Evolutionary conservation across 2,888 invertebrate genomes (phyloP).

Genomic region (Bombylius discolor): DNA sequence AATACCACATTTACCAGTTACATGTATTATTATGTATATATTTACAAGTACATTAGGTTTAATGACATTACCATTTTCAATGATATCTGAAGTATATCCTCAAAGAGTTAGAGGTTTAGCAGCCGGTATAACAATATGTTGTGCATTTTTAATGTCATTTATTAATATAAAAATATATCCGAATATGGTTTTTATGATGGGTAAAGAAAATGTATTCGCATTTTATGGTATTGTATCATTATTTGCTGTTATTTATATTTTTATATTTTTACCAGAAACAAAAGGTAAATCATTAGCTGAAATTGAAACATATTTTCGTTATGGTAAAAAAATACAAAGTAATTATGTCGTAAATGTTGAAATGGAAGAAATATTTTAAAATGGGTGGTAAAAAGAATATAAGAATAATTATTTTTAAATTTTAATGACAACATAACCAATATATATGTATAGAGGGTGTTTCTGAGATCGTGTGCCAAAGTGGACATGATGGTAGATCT

Average conservation of each 20-base stretch:
- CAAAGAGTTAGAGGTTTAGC: slow-evolving; percentile 49
- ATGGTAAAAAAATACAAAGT: slow-evolving; percentile 13
- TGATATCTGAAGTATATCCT: slow-evolving; percentile 62
- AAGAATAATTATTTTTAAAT: too few relatives aligned
- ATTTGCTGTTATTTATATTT: slow-evolving; percentile 45
- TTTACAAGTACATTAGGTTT: slow-evolving; percentile 40
- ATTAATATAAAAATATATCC: slow-evolving; percentile 54
- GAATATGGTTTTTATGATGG: slow-evolving; percentile 43
- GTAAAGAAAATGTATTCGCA: slow-evolving; percentile 48
- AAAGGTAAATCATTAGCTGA: slow-evolving; percentile 53
- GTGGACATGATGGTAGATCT: too few relatives aligned
- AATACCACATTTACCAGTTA: slow-evolving; percentile 26
- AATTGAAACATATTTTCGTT: slow-evolving; percentile 44
- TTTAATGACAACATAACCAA: too few relatives aligned
- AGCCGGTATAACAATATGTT: slow-evolving; percentile 52
- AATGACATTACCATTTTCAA: slow-evolving; percentile 57
- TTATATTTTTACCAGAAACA: slow-evolving; percentile 53
- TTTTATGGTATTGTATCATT: slow-evolving; percentile 47
- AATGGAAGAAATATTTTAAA: too few relatives aligned
- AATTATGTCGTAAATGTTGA: too few relatives aligned
- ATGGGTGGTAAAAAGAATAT: too few relatives aligned
- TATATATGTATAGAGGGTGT: too few relatives aligned
- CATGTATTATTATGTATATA: slow-evolving; percentile 29
- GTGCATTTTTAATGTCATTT: slow-evolving; percentile 51
- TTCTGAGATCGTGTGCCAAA: too few relatives aligned